A percentile compares a stretch with the other conserved stretches of the same genome.
Conservation (phyloP, 2,888 invertebrate genomes). For the Smittia sp. region DNA sequence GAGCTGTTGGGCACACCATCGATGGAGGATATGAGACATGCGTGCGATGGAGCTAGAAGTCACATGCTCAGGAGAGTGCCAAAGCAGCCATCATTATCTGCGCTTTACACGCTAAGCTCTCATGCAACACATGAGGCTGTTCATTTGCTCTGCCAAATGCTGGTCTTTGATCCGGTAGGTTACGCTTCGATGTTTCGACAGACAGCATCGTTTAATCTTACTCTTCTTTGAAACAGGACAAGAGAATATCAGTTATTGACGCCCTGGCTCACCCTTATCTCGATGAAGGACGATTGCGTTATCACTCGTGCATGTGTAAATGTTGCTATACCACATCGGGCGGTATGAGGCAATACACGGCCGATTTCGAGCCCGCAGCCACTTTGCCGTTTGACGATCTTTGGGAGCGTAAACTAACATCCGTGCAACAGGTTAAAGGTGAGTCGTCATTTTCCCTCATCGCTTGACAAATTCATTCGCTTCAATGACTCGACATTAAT, state of each 20-base stretch:
- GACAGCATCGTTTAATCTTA: not conserved
- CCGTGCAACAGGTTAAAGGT: slow-evolving; percentile 95
- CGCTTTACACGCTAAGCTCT: slow-evolving; percentile 85
- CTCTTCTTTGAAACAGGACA: slow-evolving; percentile 60
- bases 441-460: slow-evolving; percentile 44
- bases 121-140: slow-evolving; percentile 98
- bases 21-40: slow-evolving; percentile 93
- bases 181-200: not conserved
- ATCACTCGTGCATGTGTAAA: slow-evolving; percentile 99
- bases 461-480: not conserved
- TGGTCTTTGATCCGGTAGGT: slow-evolving; percentile 95
- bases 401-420: slow-evolving; percentile 94
- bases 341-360: slow-evolving; percentile 80
- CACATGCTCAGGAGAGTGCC: slow-evolving; percentile 87
- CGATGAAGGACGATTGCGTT: slow-evolving; percentile 95
- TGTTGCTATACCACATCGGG: slow-evolving; percentile 85
- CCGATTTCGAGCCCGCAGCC: slow-evolving; percentile 90
- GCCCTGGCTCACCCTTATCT: slow-evolving; percentile 96
- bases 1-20: slow-evolving; percentile 95
- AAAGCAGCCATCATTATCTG: slow-evolving; percentile 82
- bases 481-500: slow-evolving; percentile 21
- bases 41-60: slow-evolving; percentile 90
- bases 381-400: slow-evolving; percentile 89
- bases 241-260: slow-evolving; percentile 90
- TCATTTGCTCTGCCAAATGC: slow-evolving; percentile 94